Evolutionary conservation across 2,888 invertebrate species (phyloP), one percentile per base, ranked within the genome.

Genomic region (Chymomyza caudatula): DNA sequence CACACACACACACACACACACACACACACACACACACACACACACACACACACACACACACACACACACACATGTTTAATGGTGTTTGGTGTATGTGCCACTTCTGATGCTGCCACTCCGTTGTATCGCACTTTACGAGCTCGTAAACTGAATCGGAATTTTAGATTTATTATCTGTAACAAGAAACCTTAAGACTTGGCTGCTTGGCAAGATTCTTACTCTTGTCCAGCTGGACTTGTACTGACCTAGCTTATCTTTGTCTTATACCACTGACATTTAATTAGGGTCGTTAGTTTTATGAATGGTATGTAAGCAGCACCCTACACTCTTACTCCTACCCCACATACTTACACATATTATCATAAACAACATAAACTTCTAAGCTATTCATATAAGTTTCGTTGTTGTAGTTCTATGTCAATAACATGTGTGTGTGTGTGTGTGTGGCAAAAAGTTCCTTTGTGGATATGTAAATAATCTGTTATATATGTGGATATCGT

Each of bases 151-250:
- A 65, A 78, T 78, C 77, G 74, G 82, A 82, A 77, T 85, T 85
- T 85, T 70, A 82, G 87, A 86, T 86, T 82, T 82, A 82, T 85
- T 82, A 78, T 85, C 87, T 71, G 71, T 66, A 70, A 81, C 69
- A 68, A 67, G 82, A 68, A 77, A 84, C 78, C 75, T 53, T 73
- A 84, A 81, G 84, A 81, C 67, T 67, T 37, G 20, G 13, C 2
- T 51, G 51, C 6, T 20, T 25, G 25, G 25, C 5, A 4, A 25
- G 25, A 25, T 25, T n/a, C 25, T 25, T 37, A 2, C 11, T 11
- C 29, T 11, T 11, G 29, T 25, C 29, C 29, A 37, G 29, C 51
- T 17, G 20, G 6, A 13, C 51, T 22, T 5, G 19, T 22, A 20
- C 47, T 47, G 19, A 47, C 47, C 72, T 64, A 62, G 73, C 76